Percentiles rank a stretch among this genome's conserved stretches.
Conservation (phyloP, 2,797 vertebrate genomes). For the Bucorvus abyssinicus region DNA sequence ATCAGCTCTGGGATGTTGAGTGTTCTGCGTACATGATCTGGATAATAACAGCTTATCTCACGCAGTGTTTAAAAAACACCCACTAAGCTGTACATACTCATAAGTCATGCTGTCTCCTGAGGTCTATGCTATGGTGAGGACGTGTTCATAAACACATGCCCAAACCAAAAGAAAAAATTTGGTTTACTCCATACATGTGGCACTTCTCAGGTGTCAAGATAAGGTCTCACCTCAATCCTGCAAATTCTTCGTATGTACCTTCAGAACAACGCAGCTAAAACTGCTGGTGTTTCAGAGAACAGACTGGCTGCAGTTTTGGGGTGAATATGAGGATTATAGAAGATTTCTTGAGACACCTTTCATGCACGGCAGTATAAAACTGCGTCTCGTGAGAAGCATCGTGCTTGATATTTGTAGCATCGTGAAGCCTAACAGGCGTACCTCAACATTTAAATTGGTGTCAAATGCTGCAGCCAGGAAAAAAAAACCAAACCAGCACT, state of each 20-base stretch:
- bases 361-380: not conserved
- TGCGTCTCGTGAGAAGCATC: not conserved
- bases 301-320: not conserved
- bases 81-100: not conserved
- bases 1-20: not conserved
- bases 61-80: not conserved
- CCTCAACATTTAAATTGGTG: not conserved
- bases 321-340: not conserved
- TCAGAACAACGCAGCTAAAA: not conserved
- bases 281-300: not conserved
- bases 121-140: not conserved
- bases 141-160: not conserved
- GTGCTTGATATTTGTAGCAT: not conserved
- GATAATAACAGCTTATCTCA: not conserved
- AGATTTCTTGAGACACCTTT: not conserved
- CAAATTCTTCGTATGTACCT: not conserved
- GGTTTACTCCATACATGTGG: rapidly evolving
- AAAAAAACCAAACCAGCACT: not conserved
- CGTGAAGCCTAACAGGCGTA: not conserved
- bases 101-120: not conserved
- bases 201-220: not conserved
- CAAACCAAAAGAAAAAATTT: not conserved
- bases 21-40: not conserved
- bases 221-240: not conserved
- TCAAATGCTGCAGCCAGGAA: not conserved